These are phyloP conservation scores for Miltochrista miniata DNA, from an alignment of 2,888 invertebrate genomes.

Conservation along the genomic window DNA sequence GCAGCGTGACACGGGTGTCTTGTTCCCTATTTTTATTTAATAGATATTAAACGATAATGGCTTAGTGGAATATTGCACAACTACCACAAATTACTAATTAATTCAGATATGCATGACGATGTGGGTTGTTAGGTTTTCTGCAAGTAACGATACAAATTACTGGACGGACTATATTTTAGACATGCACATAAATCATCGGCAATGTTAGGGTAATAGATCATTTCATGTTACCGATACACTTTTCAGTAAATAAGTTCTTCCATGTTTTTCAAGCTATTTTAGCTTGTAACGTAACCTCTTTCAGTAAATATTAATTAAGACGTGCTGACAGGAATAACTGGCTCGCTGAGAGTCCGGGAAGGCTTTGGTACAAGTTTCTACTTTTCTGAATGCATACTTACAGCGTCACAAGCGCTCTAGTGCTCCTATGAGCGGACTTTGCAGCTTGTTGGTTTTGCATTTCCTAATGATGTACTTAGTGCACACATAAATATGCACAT, in stretches of 20 bases:
- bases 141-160: slow-evolving; percentile 42
- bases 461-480: slow-evolving; percentile 37
- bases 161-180: slow-evolving; percentile 11
- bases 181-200: slow-evolving; percentile 35
- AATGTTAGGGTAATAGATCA: slow-evolving; percentile 13
- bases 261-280: neutral
- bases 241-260: neutral
- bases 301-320: slow-evolving; percentile 43
- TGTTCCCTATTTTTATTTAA: no score
- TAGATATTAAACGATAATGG: no score
- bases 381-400: slow-evolving; percentile 45
- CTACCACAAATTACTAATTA: slow-evolving; percentile 18
- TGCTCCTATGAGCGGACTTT: slow-evolving; percentile 23
- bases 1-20: no score
- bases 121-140: slow-evolving; percentile 37
- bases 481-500: slow-evolving; percentile 4
- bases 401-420: slow-evolving; percentile 31
- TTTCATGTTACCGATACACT: neutral
- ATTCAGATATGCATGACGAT: slow-evolving; percentile 20
- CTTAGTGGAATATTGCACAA: no score
- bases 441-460: slow-evolving; percentile 20
- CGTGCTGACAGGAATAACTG: slow-evolving; percentile 41
- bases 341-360: slow-evolving; percentile 26
- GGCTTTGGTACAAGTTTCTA: slow-evolving; percentile 24
- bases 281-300: neutral